Base-by-base conservation (phyloP, 1,140 invertebrate species). In the Melipona quadrifasciata region DNA sequence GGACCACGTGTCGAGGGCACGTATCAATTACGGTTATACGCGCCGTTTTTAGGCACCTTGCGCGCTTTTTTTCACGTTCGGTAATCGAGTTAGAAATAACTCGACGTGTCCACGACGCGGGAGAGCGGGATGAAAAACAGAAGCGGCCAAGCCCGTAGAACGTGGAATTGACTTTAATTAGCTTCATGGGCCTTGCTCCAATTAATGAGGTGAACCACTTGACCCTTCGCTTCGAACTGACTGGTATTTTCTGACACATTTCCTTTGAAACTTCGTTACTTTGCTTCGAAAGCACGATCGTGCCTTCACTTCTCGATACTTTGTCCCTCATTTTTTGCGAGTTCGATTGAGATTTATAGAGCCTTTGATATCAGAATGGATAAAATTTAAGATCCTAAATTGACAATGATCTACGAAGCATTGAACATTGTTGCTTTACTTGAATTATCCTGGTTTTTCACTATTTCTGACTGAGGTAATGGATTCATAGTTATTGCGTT, bases 1-100 rank as follows among this genome's bases (percentile, higher is more conserved):
- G 47, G 75, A 80, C 65, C 85, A 87, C 89, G 83, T 89, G 88
- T 87, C 89, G 84, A 89, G 88, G 88, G 19, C 89, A n/a, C 34
- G 68, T 47, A 83, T 89, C 85, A 82, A 87, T 89, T 86, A 77
- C 58, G 86, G 51, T 81, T n/a, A 58, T 78, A 76, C 82, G 82
- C 55, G 71, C 10, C 72, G 16, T 67, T 86, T 57, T 86, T 80
- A 73, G 57, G 87, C 31, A 72, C 64, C 55, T 73, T 51, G 8
- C 24, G 72, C 64, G 47, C 70, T 81, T 82, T 68, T 82, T 71
- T 72, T 71, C 65, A 71, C 55, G 55, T 76, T 82, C 24, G 14
- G 55, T 71, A 71, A 83, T 71, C 65, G 17, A 34, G 47, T 71
- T 34, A 19, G 53, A 70, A 58, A n/a, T n/a, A 64, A 51, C 39